Evolutionary conservation across 2,888 invertebrate genomes (phyloP).

Genomic region (Leucophenga montana): DNA sequence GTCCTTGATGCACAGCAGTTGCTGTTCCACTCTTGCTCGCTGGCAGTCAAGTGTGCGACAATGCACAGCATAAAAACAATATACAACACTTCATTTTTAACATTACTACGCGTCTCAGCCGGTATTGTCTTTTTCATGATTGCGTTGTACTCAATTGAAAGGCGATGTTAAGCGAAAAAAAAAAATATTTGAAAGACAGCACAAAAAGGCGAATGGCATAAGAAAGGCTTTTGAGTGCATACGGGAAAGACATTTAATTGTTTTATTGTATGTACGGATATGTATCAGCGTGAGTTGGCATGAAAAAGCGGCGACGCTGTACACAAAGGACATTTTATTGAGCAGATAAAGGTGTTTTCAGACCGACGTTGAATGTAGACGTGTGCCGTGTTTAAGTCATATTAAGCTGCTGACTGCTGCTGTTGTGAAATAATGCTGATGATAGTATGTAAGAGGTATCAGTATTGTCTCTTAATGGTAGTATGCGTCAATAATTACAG

Average conservation of each 20-base stretch:
- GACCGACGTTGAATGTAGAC: neutral
- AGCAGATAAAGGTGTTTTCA: constrained; percentile 21
- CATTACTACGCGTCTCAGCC: neutral
- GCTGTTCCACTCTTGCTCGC: neutral
- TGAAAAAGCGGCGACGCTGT: neutral
- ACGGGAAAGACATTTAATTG: constrained; percentile 17
- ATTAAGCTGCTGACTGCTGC: neutral
- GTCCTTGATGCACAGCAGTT: constrained; percentile 1
- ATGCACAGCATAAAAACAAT: too few species aligned
- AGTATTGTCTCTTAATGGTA: too few species aligned
- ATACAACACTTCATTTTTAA: neutral
- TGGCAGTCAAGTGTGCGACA: constrained; percentile 12
- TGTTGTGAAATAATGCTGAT: neutral
- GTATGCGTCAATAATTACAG: too few species aligned
- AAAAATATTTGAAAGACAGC: neutral
- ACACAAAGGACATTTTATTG: constrained; percentile 8
- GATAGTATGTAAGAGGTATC: neutral
- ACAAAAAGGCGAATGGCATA: constrained; percentile 7
- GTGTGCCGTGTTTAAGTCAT: neutral
- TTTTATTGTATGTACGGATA: neutral
- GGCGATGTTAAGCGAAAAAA: neutral
- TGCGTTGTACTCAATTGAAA: neutral
- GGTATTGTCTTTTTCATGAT: neutral
- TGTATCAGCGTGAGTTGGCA: neutral
- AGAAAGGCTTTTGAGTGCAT: constrained; percentile 7